Evolutionary conservation across 2,797 vertebrate genomes (phyloP), one percentile per base, ranked within the genome.

Genomic region (Myripristis jacobus): DNA sequence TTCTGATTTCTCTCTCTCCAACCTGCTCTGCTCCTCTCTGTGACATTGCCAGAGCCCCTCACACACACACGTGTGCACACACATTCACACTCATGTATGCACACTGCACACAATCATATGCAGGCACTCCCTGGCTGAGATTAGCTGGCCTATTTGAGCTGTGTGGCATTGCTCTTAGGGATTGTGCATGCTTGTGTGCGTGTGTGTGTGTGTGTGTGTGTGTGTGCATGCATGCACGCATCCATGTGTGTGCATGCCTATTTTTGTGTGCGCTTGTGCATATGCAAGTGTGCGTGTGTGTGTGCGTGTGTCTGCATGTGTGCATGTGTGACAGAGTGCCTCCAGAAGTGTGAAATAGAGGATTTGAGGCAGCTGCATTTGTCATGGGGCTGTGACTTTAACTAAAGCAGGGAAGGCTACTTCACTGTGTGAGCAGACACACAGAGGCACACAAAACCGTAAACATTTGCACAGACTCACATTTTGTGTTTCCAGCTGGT

Each of bases 91-190:
- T 19, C 55, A 58, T 50, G 38, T 46, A 52, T 36, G 22, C 43
- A 63, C 59, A 71, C 41, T 53, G 55, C 19, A 46, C 75, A 76
- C 52, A 77, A 58, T 62, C 66, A 76, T 70, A 73, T 60, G 74
- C 69, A 70, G 66, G 31, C 80, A 31, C 79, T 85, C 84, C 53
- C 80, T 68, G 73, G 68, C 87, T 84, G 74, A 88, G 85, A 91
- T 92, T 92, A 91, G 77, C 81, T 87, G 89, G 87, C 91, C 87
- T 85, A 84, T 89, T 92, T 90, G 82, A 87, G 89, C 84, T 73
- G 77, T 80, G 73, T 43, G 16, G 77, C 81, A 66, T 85, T 86
- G 85, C 91, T 91, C 75, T 82, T 64, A 85, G 83, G 85, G 84
- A 80, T 82, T 81, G 77, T 80, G 82, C 59, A 36, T 59, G 68